Conservation (phyloP, 2,113 vertebrate genomes). For the Rhynchopsitta pachyrhyncha region DNA sequence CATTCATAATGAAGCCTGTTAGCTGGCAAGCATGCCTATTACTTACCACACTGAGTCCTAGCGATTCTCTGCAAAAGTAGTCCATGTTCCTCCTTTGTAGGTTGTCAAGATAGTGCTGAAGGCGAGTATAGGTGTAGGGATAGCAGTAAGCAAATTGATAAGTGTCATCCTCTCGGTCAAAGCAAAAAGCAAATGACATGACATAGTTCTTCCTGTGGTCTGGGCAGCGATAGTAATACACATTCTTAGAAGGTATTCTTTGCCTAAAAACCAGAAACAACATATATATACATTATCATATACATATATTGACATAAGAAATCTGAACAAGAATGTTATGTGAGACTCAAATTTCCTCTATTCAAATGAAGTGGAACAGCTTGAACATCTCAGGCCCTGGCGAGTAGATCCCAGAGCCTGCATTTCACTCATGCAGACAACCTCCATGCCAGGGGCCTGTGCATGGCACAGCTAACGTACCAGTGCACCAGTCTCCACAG, state of each 20-base stretch:
- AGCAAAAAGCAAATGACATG: conserved; percentile 99
- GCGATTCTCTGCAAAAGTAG: conserved; percentile 88
- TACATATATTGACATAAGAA: neutral
- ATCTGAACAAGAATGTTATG: neutral
- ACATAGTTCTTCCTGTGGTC: conserved; percentile 96
- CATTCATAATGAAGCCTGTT: neutral
- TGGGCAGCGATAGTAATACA: conserved; percentile 96
- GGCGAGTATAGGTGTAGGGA: conserved; percentile 94
- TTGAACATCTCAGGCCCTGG: neutral
- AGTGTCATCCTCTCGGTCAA: conserved; percentile 91
- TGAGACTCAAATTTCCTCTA: neutral
- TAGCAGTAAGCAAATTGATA: conserved; percentile 98
- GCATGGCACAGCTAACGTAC: rapidly evolving
- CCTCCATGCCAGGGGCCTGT: rapidly evolving
- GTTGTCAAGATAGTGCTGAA: conserved; percentile 93
- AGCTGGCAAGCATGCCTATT: neutral
- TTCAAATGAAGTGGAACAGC: neutral
- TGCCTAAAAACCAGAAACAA: conserved; percentile 82
- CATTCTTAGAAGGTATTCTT: conserved; percentile 93
- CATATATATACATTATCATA: neutral
- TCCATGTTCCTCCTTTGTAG: conserved; percentile 90
- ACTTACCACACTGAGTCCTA: conserved; percentile 95
- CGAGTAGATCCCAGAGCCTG: neutral
- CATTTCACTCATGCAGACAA: neutral
- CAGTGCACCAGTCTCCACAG: too few species aligned